Evolutionary conservation across 2,888 invertebrate genomes (phyloP).

Genomic region (Oxycera nigricornis): DNA sequence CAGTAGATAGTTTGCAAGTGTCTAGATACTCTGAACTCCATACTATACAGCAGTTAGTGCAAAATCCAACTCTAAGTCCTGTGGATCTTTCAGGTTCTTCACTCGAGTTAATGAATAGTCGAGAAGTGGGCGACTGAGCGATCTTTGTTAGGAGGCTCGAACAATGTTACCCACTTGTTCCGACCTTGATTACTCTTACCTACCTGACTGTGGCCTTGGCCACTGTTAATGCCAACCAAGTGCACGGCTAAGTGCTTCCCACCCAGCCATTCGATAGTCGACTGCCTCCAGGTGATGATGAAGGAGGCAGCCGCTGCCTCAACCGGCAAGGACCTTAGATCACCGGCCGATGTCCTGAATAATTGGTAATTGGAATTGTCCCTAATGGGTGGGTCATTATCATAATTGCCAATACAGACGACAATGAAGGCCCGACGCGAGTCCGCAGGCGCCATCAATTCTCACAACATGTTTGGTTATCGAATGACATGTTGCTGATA

Average conservation of each 20-base stretch:
- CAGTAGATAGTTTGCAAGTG: too few relatives aligned
- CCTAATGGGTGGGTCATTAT: constrained; percentile 22
- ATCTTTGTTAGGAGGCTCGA: background rate
- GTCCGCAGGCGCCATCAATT: constrained; percentile 1
- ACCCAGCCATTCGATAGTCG: background rate
- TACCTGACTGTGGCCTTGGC: constrained; percentile 12
- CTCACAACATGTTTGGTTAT: constrained; percentile 25
- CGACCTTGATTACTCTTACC: constrained; percentile 13
- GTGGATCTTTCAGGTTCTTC: too few relatives aligned
- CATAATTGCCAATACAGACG: constrained; percentile 14
- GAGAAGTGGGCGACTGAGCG: background rate
- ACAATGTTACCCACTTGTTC: background rate
- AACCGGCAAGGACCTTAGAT: background rate
- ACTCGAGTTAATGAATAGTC: background rate
- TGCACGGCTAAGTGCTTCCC: constrained; percentile 10
- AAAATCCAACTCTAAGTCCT: too few relatives aligned
- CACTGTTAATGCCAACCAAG: constrained; percentile 30
- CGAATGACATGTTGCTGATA: constrained; percentile 30
- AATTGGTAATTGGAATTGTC: constrained; percentile 3
- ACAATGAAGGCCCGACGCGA: background rate
- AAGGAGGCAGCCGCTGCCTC: background rate
- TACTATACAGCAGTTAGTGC: background rate
- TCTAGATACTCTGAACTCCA: background rate
- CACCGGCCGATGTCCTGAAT: background rate
- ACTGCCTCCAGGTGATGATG: constrained; percentile 18